Evolutionary conservation across 2,113 vertebrate species (phyloP), one percentile per base, ranked within the genome.

Genomic region (Corydoras sp.): DNA sequence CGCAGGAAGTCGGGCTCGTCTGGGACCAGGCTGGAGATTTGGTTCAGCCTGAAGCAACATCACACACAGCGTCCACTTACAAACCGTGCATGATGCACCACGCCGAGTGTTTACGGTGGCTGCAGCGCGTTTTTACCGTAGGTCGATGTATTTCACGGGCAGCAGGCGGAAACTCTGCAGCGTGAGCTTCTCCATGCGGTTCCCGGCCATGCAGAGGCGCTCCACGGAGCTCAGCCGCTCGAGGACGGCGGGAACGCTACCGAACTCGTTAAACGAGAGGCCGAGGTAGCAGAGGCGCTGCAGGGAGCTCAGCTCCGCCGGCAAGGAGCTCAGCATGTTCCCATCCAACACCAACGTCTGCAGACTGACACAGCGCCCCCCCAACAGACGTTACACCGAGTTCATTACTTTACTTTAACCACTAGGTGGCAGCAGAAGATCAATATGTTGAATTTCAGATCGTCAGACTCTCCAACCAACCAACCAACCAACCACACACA

Each of bases 291-390:
- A 89, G 30, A 99, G 91, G 70, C 92, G 90, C 72, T 89, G 90
- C 81, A 98, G 91, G 65, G 87, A 92, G 69, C 93, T 93, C 85
- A 99, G 81, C 80, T 98, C 94, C 6, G 75, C 80, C 67, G 96
- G 96, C 74, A 99, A 90, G 29, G 89, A 89, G 43, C 86, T 88
- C n/a, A 99, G 90, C 81, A 88, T 92, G 87, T 99, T 99, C 60
- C 97, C 97, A 75, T 99, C 97, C 83, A 99, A 81, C 77, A 99
- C 86, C 86, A 99, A 93, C 0, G 95, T 98, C 90, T 98, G 96
- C 83, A 99, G 89, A 82, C 97, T 99, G 51, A 24, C 18, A 24
- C 18, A 24, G 18, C 18, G 18, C 18, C 18, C 18, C 18, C 18
- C 18, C 18, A 24, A 24, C 18, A 24, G 18, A 24, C 18, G 18